Evolutionary conservation across 2,888 invertebrate genomes (phyloP), one percentile per base, ranked within the genome.

Genomic region (Acleris laterana): DNA sequence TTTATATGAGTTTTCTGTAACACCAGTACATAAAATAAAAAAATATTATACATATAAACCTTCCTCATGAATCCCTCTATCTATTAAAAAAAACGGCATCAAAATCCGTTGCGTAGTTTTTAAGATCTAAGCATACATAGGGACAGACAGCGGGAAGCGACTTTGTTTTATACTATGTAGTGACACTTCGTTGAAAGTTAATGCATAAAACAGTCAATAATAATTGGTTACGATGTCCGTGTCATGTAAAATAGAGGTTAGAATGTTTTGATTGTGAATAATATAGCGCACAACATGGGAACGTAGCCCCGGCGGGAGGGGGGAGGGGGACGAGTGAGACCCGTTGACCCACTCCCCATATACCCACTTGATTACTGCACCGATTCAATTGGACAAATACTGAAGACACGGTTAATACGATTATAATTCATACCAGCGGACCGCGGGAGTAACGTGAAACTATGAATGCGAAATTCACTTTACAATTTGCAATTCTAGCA

Each of bases 341-440:
- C 90, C 82, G 81, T 71, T 90, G 89, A 90, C 92, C 91, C 84
- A 91, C 82, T 90, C 79, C 75, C 42, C 49, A 62, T 17, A 20
- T 17, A 20, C 77, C 78, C 80, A 83, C 82, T 87, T 85, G 83
- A 87, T 89, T 87, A 84, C 84, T 84, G 84, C 83, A 82, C 79
- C 77, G 81, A 86, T 85, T 86, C 85, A 86, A 88, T 88, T 87
- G 88, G 81, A 88, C 87, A 85, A 88, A 88, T 77, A 79, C 79
- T 83, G 81, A 81, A 84, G 87, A 88, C 84, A 84, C 80, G 84
- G 84, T 80, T 88, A 87, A 86, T 83, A 74, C 77, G 78, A 85
- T 87, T 87, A 87, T 78, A 78, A 78, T 77, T 80, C 77, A 79
- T 76, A 78, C 76, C 77, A 76, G 69, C 62, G 64, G 68, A 60